Conservation (phyloP, 2,113 vertebrate genomes). For the Pelecanoides urinatrix region DNA sequence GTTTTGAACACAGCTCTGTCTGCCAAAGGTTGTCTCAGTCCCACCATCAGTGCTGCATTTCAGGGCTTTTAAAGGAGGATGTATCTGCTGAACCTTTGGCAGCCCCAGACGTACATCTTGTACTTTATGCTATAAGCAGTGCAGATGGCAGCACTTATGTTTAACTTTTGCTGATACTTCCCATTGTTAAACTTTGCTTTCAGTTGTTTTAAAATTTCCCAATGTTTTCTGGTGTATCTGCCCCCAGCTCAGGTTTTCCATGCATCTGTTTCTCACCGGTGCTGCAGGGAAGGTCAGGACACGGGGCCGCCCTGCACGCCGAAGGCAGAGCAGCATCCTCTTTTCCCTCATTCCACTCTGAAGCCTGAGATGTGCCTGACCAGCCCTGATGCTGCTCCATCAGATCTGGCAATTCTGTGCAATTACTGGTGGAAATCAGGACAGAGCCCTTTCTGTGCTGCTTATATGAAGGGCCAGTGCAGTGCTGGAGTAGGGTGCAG, state of each 20-base stretch:
- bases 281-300: neutral
- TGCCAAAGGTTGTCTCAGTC: neutral
- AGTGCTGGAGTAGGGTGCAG: neutral
- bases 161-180: neutral
- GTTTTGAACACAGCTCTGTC: neutral
- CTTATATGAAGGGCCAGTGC: too few species aligned
- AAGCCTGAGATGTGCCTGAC: neutral
- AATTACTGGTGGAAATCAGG: neutral
- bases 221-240: neutral
- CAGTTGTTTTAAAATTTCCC: neutral
- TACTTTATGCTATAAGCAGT: neutral
- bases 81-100: neutral
- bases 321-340: neutral
- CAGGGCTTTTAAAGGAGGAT: neutral
- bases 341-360: neutral
- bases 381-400: neutral
- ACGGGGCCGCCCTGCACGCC: fast-evolving
- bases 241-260: neutral
- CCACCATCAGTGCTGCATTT: neutral
- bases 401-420: neutral
- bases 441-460: neutral
- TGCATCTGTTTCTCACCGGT: neutral
- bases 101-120: neutral
- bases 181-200: neutral
- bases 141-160: neutral